Conservation (phyloP, 23 tunicate genomes). For the Trididemnum clinides region DNA sequence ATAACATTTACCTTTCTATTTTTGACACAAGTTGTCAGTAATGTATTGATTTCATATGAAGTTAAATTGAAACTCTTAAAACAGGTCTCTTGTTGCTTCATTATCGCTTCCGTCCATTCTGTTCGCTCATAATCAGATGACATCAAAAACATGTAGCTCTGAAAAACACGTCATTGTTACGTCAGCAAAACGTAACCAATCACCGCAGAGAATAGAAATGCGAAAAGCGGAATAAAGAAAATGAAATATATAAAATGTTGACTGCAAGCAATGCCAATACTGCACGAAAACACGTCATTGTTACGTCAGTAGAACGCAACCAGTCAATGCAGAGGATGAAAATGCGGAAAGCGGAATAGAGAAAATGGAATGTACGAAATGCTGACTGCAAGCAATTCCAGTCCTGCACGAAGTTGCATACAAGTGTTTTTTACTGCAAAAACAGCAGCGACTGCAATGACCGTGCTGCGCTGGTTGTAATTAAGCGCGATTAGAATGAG, state of each 20-base stretch:
- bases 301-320: background rate
- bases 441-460: too few species aligned
- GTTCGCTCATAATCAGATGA: slow-evolving; percentile 96
- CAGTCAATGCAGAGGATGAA: background rate
- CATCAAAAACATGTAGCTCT: slow-evolving; percentile 94
- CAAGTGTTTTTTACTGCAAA: background rate
- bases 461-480: too few species aligned
- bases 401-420: background rate
- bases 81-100: slow-evolving; percentile 91
- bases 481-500: too few species aligned
- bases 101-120: slow-evolving; percentile 96
- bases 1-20: slow-evolving; percentile 57
- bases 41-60: slow-evolving; percentile 64
- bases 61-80: slow-evolving; percentile 84
- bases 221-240: background rate
- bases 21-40: slow-evolving; percentile 60
- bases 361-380: background rate
- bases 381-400: background rate
- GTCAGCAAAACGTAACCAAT: background rate
- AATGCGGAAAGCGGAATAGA: background rate
- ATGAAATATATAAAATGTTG: background rate
- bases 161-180: slow-evolving; percentile 4
- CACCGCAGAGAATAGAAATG: background rate
- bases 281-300: background rate
- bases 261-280: background rate